A percentile compares a stretch with the other conserved stretches of the same genome.
Evolutionary conservation across 2,888 invertebrate genomes (phyloP).

Genomic region (Pammene fasciana): DNA sequence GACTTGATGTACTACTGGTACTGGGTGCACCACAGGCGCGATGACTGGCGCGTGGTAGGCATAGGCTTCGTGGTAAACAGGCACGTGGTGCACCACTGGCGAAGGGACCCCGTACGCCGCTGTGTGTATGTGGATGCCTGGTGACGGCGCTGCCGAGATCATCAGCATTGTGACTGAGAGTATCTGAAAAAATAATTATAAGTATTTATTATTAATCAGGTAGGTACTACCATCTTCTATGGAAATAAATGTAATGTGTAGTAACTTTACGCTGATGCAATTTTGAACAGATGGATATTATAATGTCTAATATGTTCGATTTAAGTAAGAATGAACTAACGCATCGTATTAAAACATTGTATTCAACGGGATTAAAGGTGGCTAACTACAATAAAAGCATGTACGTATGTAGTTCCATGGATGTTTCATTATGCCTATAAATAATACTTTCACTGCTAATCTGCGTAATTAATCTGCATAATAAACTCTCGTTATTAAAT

Average conservation of each 20-base stretch:
- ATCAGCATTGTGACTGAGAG: conserved; percentile 40
- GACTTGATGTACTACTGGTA: conserved; percentile 16
- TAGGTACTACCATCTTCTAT: not conserved
- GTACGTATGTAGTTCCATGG: no score
- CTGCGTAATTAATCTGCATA: no score
- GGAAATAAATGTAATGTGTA: not conserved
- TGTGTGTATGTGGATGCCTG: conserved; percentile 55
- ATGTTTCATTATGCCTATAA: no score
- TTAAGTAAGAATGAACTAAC: no score
- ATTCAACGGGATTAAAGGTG: no score
- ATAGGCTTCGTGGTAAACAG: conserved; percentile 23
- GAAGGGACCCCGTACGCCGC: conserved; percentile 10
- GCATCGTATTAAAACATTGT: no score
- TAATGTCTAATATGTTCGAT: no score
- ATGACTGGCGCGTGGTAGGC: conserved; percentile 12
- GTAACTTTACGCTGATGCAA: not conserved
- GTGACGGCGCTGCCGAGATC: conserved; percentile 44
- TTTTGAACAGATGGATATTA: no score
- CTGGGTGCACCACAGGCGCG: conserved; percentile 8
- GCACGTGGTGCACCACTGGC: conserved; percentile 13
- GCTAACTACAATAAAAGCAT: no score
- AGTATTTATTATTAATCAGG: conserved; percentile 23
- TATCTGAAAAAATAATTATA: conserved; percentile 45
- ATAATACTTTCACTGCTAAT: no score
- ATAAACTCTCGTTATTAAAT: no score